Evolutionary conservation across 1,140 invertebrate genomes (phyloP).

Genomic region (Zophobas atratus): DNA sequence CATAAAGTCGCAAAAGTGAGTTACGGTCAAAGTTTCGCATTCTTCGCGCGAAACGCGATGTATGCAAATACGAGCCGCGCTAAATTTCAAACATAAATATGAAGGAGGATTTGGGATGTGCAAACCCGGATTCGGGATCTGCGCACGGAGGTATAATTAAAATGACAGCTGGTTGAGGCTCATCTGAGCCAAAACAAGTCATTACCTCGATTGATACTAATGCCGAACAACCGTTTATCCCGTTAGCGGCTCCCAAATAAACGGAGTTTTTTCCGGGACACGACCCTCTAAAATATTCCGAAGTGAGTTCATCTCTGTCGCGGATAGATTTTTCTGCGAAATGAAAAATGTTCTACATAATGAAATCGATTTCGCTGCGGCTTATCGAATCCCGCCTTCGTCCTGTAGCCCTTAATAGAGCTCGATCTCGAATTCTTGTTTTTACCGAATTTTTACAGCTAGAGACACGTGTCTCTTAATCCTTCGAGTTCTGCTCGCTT

Average conservation of each 20-base stretch:
- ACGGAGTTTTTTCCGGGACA: not conserved
- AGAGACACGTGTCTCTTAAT: slow-evolving; percentile 19
- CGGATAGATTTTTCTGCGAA: not conserved
- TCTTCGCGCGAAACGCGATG: slow-evolving; percentile 29
- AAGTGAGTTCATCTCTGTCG: not conserved
- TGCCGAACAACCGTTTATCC: slow-evolving; percentile 8
- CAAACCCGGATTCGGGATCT: slow-evolving; percentile 5
- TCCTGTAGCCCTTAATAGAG: slow-evolving; percentile 27
- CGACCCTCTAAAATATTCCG: too few relatives aligned
- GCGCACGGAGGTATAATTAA: slow-evolving; percentile 10
- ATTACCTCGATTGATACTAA: slow-evolving; percentile 18
- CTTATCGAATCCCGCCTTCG: slow-evolving; percentile 17
- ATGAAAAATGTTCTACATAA: slow-evolving; percentile 27
- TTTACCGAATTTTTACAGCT: slow-evolving; percentile 28
- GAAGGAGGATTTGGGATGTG: slow-evolving; percentile 31
- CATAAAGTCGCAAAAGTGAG: slow-evolving; percentile 27
- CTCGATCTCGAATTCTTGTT: slow-evolving; percentile 20
- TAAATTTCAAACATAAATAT: slow-evolving; percentile 44
- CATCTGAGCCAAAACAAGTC: slow-evolving; percentile 18
- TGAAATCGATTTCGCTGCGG: slow-evolving; percentile 1
- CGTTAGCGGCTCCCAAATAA: not conserved
- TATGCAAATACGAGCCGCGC: slow-evolving; percentile 25
- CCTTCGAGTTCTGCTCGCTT: not conserved
- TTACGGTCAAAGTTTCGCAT: slow-evolving; percentile 27
- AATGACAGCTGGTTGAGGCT: slow-evolving; percentile 24